Percentiles rank a stretch among this genome's conserved stretches.
Conservation (phyloP, 2,888 invertebrate genomes). For the Aporophyla nigra region DNA sequence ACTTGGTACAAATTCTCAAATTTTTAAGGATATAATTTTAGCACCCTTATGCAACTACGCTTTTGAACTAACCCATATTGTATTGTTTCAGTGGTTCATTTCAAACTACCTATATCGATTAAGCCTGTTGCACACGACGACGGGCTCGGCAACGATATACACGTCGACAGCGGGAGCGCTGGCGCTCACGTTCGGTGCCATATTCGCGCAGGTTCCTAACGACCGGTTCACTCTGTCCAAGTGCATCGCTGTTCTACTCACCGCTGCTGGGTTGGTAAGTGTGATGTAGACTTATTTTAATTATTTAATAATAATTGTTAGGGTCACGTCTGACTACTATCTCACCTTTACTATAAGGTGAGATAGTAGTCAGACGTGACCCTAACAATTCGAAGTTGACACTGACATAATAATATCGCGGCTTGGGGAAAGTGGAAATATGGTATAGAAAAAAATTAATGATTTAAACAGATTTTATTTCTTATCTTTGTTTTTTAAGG, state of each 20-base stretch:
- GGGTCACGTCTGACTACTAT: background rate
- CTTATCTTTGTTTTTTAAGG: conserved; percentile 83
- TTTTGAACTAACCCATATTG: background rate
- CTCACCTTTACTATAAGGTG: no score
- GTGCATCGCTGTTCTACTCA: conserved; percentile 94
- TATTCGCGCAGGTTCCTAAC: conserved; percentile 95
- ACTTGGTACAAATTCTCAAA: background rate
- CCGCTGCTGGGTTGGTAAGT: conserved; percentile 95
- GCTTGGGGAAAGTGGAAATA: background rate
- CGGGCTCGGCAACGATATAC: conserved; percentile 96
- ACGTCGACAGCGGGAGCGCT: conserved; percentile 97
- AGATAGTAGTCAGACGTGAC: no score
- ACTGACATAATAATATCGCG: no score
- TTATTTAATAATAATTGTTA: background rate
- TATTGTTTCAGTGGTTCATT: conserved; percentile 96
- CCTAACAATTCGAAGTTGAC: no score
- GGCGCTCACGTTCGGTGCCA: conserved; percentile 95
- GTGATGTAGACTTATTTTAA: background rate
- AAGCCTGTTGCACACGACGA: conserved; percentile 95
- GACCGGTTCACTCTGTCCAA: conserved; percentile 97
- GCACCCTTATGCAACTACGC: background rate
- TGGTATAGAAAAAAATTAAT: no score
- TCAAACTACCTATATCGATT: conserved; percentile 98
- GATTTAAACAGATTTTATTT: background rate
- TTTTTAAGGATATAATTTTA: background rate